phyloP scores from a whole-genome alignment of 2,888 invertebrate species.

The Psylliodes chrysocephalus region DNA sequence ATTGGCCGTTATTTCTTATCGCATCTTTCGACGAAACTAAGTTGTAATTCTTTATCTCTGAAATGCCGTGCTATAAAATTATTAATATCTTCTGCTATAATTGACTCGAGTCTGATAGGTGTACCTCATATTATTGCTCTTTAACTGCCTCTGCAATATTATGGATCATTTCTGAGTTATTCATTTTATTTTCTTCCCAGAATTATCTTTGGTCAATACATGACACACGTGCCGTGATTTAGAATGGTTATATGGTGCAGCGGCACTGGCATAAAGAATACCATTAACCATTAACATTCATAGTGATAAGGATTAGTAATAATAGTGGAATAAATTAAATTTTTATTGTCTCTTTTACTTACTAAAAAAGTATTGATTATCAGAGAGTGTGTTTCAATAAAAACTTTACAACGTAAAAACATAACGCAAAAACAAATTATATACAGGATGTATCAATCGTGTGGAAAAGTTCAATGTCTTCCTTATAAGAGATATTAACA shows the following conservation, averaged over 20 bases:
- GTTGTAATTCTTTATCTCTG: conserved; percentile 62
- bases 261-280: conserved; percentile 10
- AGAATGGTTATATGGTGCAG: conserved; percentile 1
- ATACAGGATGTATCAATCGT: too few species aligned
- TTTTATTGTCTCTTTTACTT: too few species aligned
- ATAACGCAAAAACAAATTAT: too few species aligned
- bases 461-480: too few species aligned
- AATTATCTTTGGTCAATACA: conserved; percentile 31
- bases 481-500: too few species aligned
- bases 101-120: conserved; percentile 61
- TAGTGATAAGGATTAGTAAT: neutral
- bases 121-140: conserved; percentile 59
- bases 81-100: conserved; percentile 63
- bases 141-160: conserved; percentile 53
- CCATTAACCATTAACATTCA: neutral
- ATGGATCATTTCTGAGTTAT: conserved; percentile 44
- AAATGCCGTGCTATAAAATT: conserved; percentile 61
- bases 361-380: too few species aligned
- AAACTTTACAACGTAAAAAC: too few species aligned
- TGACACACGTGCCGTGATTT: conserved; percentile 23
- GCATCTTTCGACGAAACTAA: conserved; percentile 49
- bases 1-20: conserved; percentile 43
- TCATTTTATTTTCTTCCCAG: conserved; percentile 35
- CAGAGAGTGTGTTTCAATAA: too few species aligned
- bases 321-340: too few species aligned